Evolutionary conservation across 2,888 invertebrate species (phyloP).

Genomic region (Pollenia griseotomentosa): DNA sequence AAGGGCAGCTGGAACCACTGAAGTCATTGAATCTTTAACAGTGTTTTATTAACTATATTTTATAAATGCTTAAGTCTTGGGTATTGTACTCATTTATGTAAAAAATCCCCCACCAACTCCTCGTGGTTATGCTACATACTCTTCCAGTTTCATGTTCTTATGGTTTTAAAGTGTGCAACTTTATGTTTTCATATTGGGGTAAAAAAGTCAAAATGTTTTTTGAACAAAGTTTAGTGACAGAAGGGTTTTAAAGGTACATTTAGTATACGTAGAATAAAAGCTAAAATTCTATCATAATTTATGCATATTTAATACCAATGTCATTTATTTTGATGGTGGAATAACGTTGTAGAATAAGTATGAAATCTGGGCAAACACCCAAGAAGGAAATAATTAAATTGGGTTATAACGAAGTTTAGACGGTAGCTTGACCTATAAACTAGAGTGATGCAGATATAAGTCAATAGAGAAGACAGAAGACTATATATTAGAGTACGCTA

Average conservation of each 20-base stretch:
- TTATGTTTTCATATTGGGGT: background rate
- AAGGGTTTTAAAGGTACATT: background rate
- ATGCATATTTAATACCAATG: constrained; percentile 54
- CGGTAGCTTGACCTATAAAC: too few species aligned
- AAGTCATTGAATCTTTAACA: constrained; percentile 54
- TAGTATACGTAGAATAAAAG: background rate
- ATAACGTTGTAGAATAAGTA: background rate
- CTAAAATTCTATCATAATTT: constrained; percentile 35
- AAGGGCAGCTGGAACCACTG: background rate
- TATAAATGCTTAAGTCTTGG: constrained; percentile 44
- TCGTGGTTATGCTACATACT: constrained; percentile 38
- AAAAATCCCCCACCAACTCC: constrained; percentile 1
- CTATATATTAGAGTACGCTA: too few species aligned
- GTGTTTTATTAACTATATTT: constrained; percentile 59
- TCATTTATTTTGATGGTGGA: constrained; percentile 13
- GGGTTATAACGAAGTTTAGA: background rate
- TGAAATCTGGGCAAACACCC: too few species aligned
- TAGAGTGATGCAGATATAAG: too few species aligned
- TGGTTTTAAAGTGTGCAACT: constrained; percentile 25
- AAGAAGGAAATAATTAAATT: constrained; percentile 16
- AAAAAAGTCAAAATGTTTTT: background rate
- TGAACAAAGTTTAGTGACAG: constrained; percentile 22
- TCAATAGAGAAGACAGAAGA: too few species aligned
- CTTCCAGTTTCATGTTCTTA: constrained; percentile 47
- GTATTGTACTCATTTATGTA: constrained; percentile 23